Conservation (phyloP, 2,888 invertebrate genomes). For the Chymomyza caudatula region DNA sequence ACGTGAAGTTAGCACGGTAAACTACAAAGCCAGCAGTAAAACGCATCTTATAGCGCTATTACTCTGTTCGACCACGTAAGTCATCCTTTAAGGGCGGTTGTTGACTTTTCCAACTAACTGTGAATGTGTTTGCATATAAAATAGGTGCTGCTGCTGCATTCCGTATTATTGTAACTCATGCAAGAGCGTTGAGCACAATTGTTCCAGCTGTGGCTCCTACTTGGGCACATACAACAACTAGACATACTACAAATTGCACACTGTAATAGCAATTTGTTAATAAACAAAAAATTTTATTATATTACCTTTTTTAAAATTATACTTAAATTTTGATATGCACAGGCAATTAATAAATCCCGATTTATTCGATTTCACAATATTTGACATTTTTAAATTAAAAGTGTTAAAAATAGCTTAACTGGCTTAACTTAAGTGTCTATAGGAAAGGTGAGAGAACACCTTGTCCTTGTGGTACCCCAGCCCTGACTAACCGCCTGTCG, state of each 20-base stretch:
- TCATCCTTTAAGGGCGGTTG: not conserved
- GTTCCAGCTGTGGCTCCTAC: constrained; percentile 63
- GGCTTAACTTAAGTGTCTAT: too few relatives aligned
- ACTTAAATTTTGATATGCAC: not conserved
- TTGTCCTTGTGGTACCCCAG: too few relatives aligned
- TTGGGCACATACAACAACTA: constrained; percentile 63
- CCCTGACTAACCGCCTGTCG: too few relatives aligned
- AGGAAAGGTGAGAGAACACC: too few relatives aligned
- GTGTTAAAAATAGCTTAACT: too few relatives aligned
- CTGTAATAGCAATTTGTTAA: not conserved
- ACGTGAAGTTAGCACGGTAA: constrained; percentile 26
- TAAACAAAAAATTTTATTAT: too few relatives aligned
- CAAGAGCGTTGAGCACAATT: constrained; percentile 67
- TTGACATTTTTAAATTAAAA: too few relatives aligned
- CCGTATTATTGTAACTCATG: constrained; percentile 67
- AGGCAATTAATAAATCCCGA: not conserved
- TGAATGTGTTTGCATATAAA: not conserved
- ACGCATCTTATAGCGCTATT: constrained; percentile 45
- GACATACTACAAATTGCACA: not conserved
- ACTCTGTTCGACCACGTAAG: constrained; percentile 41
- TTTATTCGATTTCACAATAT: not conserved
- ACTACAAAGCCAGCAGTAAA: constrained; percentile 30
- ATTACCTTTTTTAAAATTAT: not conserved
- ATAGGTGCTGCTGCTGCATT: constrained; percentile 62
- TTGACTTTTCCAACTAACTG: not conserved